Evolutionary conservation across 2,888 invertebrate genomes (phyloP).

Genomic region (Papilio protenor): DNA sequence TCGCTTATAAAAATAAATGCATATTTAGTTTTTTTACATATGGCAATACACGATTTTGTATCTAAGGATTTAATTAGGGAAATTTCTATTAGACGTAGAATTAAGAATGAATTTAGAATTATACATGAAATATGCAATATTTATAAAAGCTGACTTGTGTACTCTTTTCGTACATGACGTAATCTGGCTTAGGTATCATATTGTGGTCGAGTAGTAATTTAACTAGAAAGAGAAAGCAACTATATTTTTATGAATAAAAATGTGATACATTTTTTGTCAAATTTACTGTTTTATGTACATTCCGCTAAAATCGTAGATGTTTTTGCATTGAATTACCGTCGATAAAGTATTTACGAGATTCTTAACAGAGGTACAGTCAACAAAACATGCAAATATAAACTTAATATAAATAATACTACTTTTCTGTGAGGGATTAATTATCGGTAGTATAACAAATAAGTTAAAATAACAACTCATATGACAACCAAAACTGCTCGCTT

Average conservation of each 20-base stretch:
- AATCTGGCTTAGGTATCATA: background rate
- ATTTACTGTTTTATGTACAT: background rate
- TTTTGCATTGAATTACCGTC: slow-evolving; percentile 17
- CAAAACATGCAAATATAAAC: slow-evolving; percentile 41
- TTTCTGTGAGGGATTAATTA: slow-evolving; percentile 40
- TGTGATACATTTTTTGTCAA: background rate
- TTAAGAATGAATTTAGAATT: too few species aligned
- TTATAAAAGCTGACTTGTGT: background rate
- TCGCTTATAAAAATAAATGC: slow-evolving; percentile 73
- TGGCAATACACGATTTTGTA: slow-evolving; percentile 45
- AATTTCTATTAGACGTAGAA: too few species aligned
- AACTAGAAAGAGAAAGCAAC: background rate
- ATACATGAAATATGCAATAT: background rate
- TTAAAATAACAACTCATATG: slow-evolving; percentile 55
- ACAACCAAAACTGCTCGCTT: slow-evolving; percentile 47
- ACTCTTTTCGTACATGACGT: background rate
- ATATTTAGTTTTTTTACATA: slow-evolving; percentile 54
- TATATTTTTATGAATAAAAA: background rate
- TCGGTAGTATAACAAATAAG: slow-evolving; percentile 57
- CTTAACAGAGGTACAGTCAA: slow-evolving; percentile 46
- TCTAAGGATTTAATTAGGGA: background rate
- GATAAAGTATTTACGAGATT: slow-evolving; percentile 48
- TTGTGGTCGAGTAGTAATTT: background rate
- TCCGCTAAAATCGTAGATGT: background rate
- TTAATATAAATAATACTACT: slow-evolving; percentile 40